These are phyloP conservation scores for Protosalanx chinensis DNA, from an alignment of 2,797 vertebrate genomes.

Conservation along the genomic window DNA sequence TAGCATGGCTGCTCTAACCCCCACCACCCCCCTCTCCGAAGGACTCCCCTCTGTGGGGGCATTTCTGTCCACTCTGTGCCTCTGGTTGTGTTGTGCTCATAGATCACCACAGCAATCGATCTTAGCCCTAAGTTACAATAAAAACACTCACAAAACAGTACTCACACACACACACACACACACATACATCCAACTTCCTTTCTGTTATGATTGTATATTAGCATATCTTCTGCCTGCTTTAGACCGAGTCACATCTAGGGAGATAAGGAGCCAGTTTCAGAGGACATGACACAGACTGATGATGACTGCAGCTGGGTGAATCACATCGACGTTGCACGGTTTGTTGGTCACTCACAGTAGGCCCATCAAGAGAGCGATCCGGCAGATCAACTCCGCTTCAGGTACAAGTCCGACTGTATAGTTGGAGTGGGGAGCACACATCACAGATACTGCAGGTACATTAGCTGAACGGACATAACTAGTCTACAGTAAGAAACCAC, in stretches of 20 bases:
- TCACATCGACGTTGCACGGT: not conserved
- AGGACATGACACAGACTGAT: conserved; percentile 28
- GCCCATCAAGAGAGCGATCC: not conserved
- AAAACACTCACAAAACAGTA: conserved; percentile 11
- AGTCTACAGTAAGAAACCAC: conserved; percentile 35
- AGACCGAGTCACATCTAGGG: conserved; percentile 35
- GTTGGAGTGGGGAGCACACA: conserved; percentile 42
- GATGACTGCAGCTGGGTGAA: not conserved
- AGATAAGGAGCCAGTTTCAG: conserved; percentile 27
- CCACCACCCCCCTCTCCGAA: too few species aligned
- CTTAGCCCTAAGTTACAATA: conserved; percentile 59
- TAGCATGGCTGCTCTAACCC: too few species aligned
- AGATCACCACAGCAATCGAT: conserved; percentile 65
- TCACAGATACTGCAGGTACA: conserved; percentile 54
- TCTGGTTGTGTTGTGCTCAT: conserved; percentile 71
- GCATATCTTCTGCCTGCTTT: conserved; percentile 34
- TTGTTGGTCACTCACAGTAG: not conserved
- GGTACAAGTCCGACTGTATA: conserved; percentile 20
- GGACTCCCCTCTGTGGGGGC: conserved; percentile 1
- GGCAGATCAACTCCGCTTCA: too few species aligned
- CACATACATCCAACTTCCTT: conserved; percentile 43
- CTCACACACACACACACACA: conserved; percentile 18
- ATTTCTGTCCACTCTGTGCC: conserved; percentile 45
- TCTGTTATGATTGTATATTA: conserved; percentile 53
- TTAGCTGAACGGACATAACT: conserved; percentile 39